Evolutionary conservation across 2,888 invertebrate species (phyloP).

Genomic region (Ceraclea dissimilis): DNA sequence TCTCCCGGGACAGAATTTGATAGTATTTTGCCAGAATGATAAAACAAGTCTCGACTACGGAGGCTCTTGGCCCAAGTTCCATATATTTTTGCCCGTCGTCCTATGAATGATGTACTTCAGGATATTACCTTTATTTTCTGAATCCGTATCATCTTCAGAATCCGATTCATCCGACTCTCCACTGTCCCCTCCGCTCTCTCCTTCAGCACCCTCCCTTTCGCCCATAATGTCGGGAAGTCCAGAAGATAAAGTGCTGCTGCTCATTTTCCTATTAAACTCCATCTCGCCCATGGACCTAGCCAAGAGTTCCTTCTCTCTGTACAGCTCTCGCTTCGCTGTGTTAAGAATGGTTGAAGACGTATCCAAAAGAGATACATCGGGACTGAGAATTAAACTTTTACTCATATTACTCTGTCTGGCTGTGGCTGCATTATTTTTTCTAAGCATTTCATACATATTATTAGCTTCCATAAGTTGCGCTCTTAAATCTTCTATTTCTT

Average conservation of each 20-base stretch:
- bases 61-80: no score
- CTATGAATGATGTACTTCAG: no score
- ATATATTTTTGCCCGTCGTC: no score
- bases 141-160: constrained; percentile 53
- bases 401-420: constrained; percentile 27
- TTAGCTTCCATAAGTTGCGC: constrained; percentile 86
- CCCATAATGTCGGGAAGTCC: constrained; percentile 25
- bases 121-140: constrained; percentile 52
- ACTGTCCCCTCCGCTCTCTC: constrained; percentile 50
- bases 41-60: no score
- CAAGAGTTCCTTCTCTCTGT: constrained; percentile 51
- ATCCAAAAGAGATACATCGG: constrained; percentile 36
- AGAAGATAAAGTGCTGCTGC: constrained; percentile 29
- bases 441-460: constrained; percentile 65
- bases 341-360: constrained; percentile 48
- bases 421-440: constrained; percentile 42
- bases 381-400: constrained; percentile 28
- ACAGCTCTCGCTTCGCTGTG: constrained; percentile 74
- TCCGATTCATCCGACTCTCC: constrained; percentile 53
- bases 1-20: no score
- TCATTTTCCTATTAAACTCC: constrained; percentile 43
- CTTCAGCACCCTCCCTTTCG: constrained; percentile 43
- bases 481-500: constrained; percentile 85
- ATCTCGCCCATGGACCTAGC: constrained; percentile 46
- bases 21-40: no score